Percentiles rank a stretch among this genome's conserved stretches.
These are phyloP conservation scores for Eristalinus sepulchralis DNA, from an alignment of 2,888 invertebrate species.

Conservation along the genomic window DNA sequence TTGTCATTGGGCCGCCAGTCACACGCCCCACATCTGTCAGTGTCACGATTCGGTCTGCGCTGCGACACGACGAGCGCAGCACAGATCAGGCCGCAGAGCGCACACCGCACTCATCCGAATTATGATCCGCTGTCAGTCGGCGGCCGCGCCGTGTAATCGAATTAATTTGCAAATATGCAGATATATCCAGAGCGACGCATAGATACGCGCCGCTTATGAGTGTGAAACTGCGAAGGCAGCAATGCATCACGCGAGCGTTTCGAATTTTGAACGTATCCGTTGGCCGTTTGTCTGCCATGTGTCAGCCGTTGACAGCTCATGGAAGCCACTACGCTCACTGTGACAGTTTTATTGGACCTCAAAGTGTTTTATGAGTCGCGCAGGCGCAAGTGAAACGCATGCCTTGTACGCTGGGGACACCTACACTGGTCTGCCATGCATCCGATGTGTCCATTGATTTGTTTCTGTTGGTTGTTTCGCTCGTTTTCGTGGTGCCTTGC, in stretches of 20 bases:
- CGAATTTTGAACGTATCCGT: conserved; percentile 49
- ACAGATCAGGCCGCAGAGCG: conserved; percentile 18
- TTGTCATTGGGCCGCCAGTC: conserved; percentile 57
- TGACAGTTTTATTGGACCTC: conserved; percentile 81
- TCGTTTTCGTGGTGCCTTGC: conserved; percentile 1
- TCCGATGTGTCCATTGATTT: conserved; percentile 16
- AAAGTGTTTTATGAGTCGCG: conserved; percentile 79
- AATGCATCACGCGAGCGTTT: conserved; percentile 44
- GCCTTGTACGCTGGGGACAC: conserved; percentile 73
- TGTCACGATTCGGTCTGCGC: conserved; percentile 37
- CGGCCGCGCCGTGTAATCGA: conserved; percentile 50
- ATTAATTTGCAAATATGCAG: conserved; percentile 59
- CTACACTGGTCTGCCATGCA: conserved; percentile 36
- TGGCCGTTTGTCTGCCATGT: conserved; percentile 63
- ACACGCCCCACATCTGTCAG: conserved; percentile 64
- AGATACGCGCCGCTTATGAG: conserved; percentile 3
- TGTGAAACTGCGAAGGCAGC: conserved; percentile 25
- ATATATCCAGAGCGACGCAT: conserved; percentile 22
- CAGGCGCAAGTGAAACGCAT: conserved; percentile 75
- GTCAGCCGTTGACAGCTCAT: conserved; percentile 65
- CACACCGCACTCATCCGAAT: conserved; percentile 47
- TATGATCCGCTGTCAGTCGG: conserved; percentile 61
- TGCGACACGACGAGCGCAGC: background rate
- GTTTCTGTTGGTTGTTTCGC: conserved; percentile 5
- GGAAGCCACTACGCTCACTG: conserved; percentile 67